Evolutionary conservation across 2,797 vertebrate species (phyloP), one percentile per base, ranked within the genome.

Genomic region (Nyctibius grandis): DNA sequence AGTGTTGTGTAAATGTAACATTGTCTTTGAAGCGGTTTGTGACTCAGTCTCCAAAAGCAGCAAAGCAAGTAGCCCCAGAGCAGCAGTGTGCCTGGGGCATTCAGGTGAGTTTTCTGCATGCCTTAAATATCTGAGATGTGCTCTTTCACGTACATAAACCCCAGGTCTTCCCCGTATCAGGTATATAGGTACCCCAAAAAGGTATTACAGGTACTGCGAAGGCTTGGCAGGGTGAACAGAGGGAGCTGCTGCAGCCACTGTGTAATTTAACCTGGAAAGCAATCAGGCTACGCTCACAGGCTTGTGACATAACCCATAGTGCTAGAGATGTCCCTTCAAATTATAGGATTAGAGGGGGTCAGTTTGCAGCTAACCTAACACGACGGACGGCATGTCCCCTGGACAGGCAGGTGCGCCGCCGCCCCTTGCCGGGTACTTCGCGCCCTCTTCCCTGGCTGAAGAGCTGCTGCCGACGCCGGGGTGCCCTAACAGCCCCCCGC

Each of bases 21-120:
- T 16, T 9, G 11, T 12, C 38, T 84, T 77, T 40, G 14, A 73
- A 72, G 76, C 0, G 0, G 36, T 85, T 65, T 42, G 12, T 26
- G 36, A 42, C 25, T 76, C 0, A 2, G 36, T 40, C 48, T 76
- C 23, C 1, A 0, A n/a, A 44, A 54, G 42, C 45, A 56, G 23
- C 36, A 57, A 36, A 60, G 47, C 23, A 38, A 44, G 34, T 11
- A 40, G n/a, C 38, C 47, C 6, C 56, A 47, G 65, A 47, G 53
- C 16, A 47, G 50, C 33, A 42, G 28, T 0, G 5, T 34, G 53
- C 36, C 26, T 6, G 17, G 19, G 36, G 31, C 38, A 25, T 40
- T 40, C 48, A 20, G 19, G 7, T 17, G 47, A 70, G 19, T 40
- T 81, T 89, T 67, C n/a, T 31, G 31, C 40, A 13, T 5, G 36